Evolutionary conservation across 2,888 invertebrate species (phyloP).

Genomic region (Agrotis exclamationis): DNA sequence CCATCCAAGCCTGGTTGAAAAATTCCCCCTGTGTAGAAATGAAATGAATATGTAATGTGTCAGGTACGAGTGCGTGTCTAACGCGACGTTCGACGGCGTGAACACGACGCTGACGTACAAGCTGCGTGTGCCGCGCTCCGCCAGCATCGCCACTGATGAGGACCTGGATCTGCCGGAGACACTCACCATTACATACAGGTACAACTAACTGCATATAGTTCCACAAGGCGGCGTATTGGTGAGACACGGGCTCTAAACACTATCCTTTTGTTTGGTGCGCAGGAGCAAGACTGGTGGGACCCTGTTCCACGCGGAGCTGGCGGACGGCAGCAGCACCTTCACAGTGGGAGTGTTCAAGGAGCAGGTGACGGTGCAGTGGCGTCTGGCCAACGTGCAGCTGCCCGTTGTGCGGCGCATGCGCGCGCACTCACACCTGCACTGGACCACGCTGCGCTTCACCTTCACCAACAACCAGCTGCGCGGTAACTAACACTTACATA

Average conservation of each 20-base stretch:
- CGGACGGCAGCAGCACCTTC: constrained; percentile 82
- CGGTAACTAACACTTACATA: constrained; percentile 37
- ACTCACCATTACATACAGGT: constrained; percentile 59
- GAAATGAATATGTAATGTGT: neutral
- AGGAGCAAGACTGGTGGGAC: constrained; percentile 95
- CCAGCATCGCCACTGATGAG: constrained; percentile 45
- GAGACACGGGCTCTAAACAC: too few species aligned
- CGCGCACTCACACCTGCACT: constrained; percentile 72
- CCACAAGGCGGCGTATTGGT: neutral
- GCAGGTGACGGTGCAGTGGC: constrained; percentile 94
- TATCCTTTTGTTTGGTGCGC: neutral
- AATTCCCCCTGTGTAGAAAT: too few species aligned
- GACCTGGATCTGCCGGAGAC: constrained; percentile 54
- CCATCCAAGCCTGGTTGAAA: too few species aligned
- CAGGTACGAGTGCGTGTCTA: constrained; percentile 96
- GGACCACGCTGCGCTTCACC: constrained; percentile 87
- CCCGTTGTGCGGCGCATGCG: constrained; percentile 75
- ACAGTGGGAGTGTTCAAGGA: constrained; percentile 93
- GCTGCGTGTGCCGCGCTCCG: constrained; percentile 84
- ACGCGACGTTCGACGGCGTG: constrained; percentile 96
- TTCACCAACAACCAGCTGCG: constrained; percentile 63
- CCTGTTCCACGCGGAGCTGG: constrained; percentile 92
- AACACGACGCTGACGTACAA: constrained; percentile 92
- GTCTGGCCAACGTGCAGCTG: constrained; percentile 82
- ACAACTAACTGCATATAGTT: too few species aligned